Conservation (phyloP, 2,113 vertebrate species). For the Aldabrachelys gigantea region DNA sequence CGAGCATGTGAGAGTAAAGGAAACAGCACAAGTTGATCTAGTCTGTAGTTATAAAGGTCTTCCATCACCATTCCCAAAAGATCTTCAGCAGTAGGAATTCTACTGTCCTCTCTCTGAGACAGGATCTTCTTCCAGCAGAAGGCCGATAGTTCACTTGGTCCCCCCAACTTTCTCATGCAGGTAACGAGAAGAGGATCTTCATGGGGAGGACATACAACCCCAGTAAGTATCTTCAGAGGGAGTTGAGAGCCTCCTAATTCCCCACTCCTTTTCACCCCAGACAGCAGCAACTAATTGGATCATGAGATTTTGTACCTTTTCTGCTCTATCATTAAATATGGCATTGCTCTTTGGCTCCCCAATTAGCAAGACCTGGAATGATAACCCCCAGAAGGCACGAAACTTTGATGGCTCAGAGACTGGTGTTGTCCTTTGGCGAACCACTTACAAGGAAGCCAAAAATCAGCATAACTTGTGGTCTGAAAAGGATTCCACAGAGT, state of each 20-base stretch:
- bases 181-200: neutral
- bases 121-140: neutral
- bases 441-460: neutral
- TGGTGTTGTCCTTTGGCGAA: neutral
- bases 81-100: neutral
- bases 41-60: neutral
- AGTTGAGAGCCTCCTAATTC: neutral
- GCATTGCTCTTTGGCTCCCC: neutral
- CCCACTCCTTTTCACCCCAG: neutral
- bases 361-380: neutral
- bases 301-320: neutral
- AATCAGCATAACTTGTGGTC: neutral
- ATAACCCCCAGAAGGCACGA: neutral
- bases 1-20: neutral
- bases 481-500: neutral
- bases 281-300: neutral
- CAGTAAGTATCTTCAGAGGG: neutral
- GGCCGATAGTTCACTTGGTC: neutral
- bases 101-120: neutral
- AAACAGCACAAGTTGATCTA: neutral
- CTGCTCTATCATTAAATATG: neutral
- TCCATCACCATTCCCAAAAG: neutral
- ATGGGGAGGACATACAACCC: neutral
- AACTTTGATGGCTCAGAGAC: neutral
- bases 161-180: neutral